Evolutionary conservation across 1,140 invertebrate species (phyloP), one percentile per base, ranked within the genome.

Genomic region (Cherax quadricarinatus): DNA sequence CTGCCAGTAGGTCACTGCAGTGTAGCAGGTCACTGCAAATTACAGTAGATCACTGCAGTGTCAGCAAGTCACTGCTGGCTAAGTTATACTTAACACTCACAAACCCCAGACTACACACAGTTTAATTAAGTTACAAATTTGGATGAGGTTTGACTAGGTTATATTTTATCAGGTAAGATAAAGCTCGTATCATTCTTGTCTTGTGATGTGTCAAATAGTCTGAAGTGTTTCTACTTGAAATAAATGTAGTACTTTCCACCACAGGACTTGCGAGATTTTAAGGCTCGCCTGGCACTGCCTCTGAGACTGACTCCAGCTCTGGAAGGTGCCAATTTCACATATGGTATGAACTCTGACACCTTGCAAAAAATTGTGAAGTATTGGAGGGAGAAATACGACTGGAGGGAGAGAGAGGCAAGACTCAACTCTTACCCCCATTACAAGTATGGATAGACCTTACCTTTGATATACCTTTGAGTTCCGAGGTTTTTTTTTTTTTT

Each of bases 361-460:
- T 94, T 98, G 53, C 95, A 96, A 94, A 96, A 97, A 0, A 96
- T 97, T 73, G 96, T 97, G 96, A 95, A 97, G 96, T 97, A 97
- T 95, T 97, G 97, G 98, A 94, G 95, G 6, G 94, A 96, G n/a
- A 95, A 96, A 30, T 98, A 98, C 94, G 95, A 98, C 93, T 98
- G 98, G 96, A 94, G 95, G 95, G 92, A 96, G 93, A 96, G 97
- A 75, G 97, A 97, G 94, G 94, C 95, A 18, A 95, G 95, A 53
- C 94, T 98, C 7, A 98, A 98, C 94, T 94, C 95, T 89, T 97
- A 96, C 92, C 96, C 97, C 1, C 97, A 98, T 93, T 98, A 96
- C 95, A 97, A 94, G 93, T 93, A 82, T 10, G 91, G 30, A 2
- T 41, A 57, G 53, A 57, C 53, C 53, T 57, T 9, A 41, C 30